Conservation (phyloP, 2,888 invertebrate species). For the Ganaspis brasiliensis region DNA sequence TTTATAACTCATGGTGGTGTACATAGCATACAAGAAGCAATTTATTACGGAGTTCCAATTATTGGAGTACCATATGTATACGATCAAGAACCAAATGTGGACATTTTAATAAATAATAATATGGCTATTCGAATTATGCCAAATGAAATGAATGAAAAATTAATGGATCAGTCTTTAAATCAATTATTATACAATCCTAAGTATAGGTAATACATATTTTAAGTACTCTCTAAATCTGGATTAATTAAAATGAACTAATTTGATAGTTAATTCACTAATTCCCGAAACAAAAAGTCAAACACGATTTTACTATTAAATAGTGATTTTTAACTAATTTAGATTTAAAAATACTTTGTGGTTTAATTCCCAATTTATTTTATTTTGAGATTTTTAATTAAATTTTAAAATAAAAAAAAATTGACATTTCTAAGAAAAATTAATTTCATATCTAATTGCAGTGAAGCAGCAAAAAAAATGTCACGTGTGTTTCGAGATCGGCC, state of each 20-base stretch:
- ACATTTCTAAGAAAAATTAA: too few species aligned
- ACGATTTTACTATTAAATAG: too few species aligned
- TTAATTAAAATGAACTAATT: too few species aligned
- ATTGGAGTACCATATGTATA: constrained; percentile 67
- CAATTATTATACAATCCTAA: constrained; percentile 65
- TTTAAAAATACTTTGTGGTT: too few species aligned
- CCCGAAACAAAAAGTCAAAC: too few species aligned
- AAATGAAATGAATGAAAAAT: constrained; percentile 61
- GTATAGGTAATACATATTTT: constrained; percentile 66
- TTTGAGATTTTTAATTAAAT: too few species aligned
- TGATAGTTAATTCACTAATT: too few species aligned
- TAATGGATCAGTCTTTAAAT: constrained; percentile 64
- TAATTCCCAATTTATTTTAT: too few species aligned
- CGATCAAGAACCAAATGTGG: constrained; percentile 71
- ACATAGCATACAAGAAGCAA: constrained; percentile 67
- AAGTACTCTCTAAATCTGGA: too few species aligned
- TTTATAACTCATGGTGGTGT: constrained; percentile 73
- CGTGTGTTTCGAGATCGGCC: constrained; percentile 67
- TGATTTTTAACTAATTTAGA: too few species aligned
- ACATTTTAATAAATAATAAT: constrained; percentile 61
- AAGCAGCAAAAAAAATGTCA: constrained; percentile 7
- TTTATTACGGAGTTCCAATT: constrained; percentile 65
- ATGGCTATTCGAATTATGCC: constrained; percentile 62
- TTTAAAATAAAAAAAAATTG: too few species aligned
- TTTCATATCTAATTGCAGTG: not conserved